phyloP scores from a whole-genome alignment of 1,140 invertebrate genomes.

The Diachasmimorpha longicaudata region DNA sequence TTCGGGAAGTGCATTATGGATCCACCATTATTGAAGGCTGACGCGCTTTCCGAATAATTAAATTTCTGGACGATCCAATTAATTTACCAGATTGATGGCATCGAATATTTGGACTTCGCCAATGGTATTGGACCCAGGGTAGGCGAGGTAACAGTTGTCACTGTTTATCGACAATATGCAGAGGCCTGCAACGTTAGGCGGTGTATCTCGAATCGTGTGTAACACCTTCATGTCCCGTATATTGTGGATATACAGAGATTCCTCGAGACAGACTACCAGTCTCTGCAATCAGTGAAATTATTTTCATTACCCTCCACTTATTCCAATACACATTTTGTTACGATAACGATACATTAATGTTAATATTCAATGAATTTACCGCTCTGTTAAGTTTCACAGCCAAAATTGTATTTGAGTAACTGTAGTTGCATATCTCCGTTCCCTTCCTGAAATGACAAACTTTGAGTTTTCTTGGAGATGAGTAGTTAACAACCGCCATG shows the following conservation, averaged over 20 bases:
- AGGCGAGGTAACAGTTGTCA: constrained; percentile 94
- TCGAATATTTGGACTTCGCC: constrained; percentile 99
- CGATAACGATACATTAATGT: background rate
- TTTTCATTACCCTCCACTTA: background rate
- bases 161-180: constrained; percentile 88
- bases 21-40: background rate
- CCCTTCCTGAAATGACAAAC: constrained; percentile 99
- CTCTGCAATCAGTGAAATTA: constrained; percentile 68
- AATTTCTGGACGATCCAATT: too few species aligned
- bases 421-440: constrained; percentile 98
- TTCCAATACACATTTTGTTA: background rate
- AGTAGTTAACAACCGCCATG: constrained; percentile 91
- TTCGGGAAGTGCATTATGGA: too few species aligned
- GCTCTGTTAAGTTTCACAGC: constrained; percentile 95
- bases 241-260: constrained; percentile 98
- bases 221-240: constrained; percentile 98
- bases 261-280: constrained; percentile 96
- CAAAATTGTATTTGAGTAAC: constrained; percentile 96
- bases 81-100: constrained; percentile 85
- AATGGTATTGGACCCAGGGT: constrained; percentile 91
- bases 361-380: constrained; percentile 67
- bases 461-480: constrained; percentile 90
- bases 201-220: constrained; percentile 97
- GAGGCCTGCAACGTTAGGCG: constrained; percentile 90
- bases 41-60: background rate